phyloP scores from a whole-genome alignment of 2,797 vertebrate genomes.

The Danionella dracula region DNA sequence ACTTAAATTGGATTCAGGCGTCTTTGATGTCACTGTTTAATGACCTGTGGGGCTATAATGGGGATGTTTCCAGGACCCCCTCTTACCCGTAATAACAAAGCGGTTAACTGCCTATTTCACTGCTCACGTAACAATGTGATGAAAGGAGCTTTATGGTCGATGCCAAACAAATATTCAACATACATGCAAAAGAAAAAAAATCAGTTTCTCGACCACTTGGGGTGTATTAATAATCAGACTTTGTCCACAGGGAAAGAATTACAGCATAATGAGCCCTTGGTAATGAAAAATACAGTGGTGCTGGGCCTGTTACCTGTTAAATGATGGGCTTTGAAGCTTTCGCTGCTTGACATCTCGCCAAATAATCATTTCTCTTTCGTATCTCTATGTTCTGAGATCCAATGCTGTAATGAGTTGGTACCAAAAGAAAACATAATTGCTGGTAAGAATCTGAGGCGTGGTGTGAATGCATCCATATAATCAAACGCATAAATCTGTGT shows the following conservation, averaged over 20 bases:
- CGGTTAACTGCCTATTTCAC: slow-evolving; percentile 48
- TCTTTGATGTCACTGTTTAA: slow-evolving; percentile 50
- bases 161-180: slow-evolving; percentile 47
- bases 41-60: slow-evolving; percentile 44
- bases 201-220: slow-evolving; percentile 38
- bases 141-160: slow-evolving; percentile 48
- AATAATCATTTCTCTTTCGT: slow-evolving; percentile 33
- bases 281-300: slow-evolving; percentile 31
- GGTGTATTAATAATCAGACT: slow-evolving; percentile 39
- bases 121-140: slow-evolving; percentile 44
- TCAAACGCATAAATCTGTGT: slow-evolving; percentile 39
- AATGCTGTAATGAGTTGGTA: slow-evolving; percentile 37
- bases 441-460: slow-evolving; percentile 32
- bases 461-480: slow-evolving; percentile 21
- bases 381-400: slow-evolving; percentile 21
- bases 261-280: slow-evolving; percentile 37
- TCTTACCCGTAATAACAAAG: slow-evolving; percentile 42
- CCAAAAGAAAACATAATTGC: slow-evolving; percentile 38
- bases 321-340: slow-evolving; percentile 35
- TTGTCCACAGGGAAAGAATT: slow-evolving; percentile 31
- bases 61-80: slow-evolving; percentile 41
- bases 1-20: slow-evolving; percentile 45
- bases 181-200: slow-evolving; percentile 32
- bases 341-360: slow-evolving; percentile 30
- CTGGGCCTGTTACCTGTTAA: slow-evolving; percentile 41